Base-by-base conservation (phyloP, 2,888 invertebrate species). In the Eilema sororculum region DNA sequence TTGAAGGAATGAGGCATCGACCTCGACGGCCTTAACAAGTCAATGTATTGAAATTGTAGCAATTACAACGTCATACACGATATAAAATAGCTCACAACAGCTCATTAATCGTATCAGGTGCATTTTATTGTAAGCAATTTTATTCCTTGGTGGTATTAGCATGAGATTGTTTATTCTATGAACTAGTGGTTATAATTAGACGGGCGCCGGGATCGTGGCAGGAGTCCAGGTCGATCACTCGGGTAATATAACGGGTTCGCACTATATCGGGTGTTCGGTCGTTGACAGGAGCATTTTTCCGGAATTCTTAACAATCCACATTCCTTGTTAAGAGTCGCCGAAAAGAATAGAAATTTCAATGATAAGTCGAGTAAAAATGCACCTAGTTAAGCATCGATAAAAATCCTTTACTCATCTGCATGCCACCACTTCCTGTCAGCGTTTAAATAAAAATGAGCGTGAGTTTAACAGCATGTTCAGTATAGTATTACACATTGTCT, bases 171-270 rank as follows among this genome's bases (percentile, higher is more conserved):
- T 87, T 90, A 87, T 92, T 85, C 86, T 90, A 80, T 87, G 86
- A 84, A 82, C 80, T 78, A 77, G 84, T 80, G 86, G 86, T 86
- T 93, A 93, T 93, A 93, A 93, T 94, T 93, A 94, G 91, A 87
- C 79, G 78, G 88, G 89, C 89, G 91, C 87, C 88, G 87, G 88
- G 90, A 88, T 87, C 86, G 89, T 93, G 93, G 94, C 94, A 93
- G 88, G 86, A 91, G 92, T 92, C 94, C 94, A 94, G 93, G 90
- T 93, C 92, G 94, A 93, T 93, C 94, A 93, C 90, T 94, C 92
- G 93, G 92, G 89, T 92, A 86, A 82, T 85, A 80, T 87, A 94
- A 91, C 93, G 91, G 92, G 89, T 89, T 85, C 89, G 82, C 87
- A 90, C 92, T 92, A 90, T 92, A 93, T 92, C 89, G 89, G 90